Evolutionary conservation across 1,140 invertebrate genomes (phyloP), one percentile per base, ranked within the genome.

Genomic region (Aricia agestis): DNA sequence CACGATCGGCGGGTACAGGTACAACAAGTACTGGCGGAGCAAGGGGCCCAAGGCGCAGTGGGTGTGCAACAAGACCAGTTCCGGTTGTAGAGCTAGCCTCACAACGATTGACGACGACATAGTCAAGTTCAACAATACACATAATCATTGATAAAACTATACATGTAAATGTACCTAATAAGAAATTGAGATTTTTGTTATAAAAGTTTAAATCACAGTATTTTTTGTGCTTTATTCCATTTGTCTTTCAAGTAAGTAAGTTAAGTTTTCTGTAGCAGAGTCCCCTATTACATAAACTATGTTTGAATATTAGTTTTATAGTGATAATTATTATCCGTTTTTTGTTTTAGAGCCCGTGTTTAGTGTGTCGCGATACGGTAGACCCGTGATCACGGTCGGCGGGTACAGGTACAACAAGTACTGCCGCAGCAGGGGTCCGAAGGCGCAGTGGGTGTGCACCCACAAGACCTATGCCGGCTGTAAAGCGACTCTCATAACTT

Each of bases 361-460:
- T 31, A 74, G 70, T 7, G 71, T 65, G 10, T 78, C 80, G 11
- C 67, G 80, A 6, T 78, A 61, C n/a, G 82, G 80, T 4, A 80
- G 70, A 2, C 80, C 80, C 0, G 77, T 78, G n/a, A 70, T 83
- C 41, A 19, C 69, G 17, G 36, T 76, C 5, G 79, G 74, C 10
- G 41, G 36, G 1, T 79, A 79, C 68, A 68, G 79, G n/a, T 83
- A 76, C 63, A 79, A 82, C 66, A 77, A 75, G 52, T 69, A 77
- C 41, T 70, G 68, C 9, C 63, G 72, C 5, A 73, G 65, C 18
- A 74, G 67, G 11, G 78, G 80, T 4, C 61, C 72, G 0, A 76
- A 70, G 69, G 76, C 67, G 0, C 59, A 67, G 5, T 83, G 78
- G 80, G 70, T 70, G 31, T 83, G 80, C 67, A 68, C 74, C 25